phyloP scores from a whole-genome alignment of 2,797 vertebrate genomes.

The Helostoma temminkii region DNA sequence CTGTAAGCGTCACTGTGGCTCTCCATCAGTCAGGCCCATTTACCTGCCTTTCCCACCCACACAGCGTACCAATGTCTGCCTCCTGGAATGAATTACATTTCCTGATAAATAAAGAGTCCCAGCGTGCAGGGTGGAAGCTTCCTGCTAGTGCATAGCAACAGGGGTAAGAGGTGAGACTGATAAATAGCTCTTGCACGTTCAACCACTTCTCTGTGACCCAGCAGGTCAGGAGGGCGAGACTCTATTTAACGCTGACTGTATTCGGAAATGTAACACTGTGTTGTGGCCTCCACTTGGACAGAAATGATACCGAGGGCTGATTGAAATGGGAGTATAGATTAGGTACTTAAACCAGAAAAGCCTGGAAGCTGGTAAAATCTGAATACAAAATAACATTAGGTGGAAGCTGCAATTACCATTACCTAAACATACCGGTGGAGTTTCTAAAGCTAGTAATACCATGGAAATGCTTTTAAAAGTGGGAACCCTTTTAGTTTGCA shows the following conservation, averaged over 20 bases:
- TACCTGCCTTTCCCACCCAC: constrained; percentile 9
- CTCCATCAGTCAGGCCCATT: constrained; percentile 50
- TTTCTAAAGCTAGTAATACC: neutral
- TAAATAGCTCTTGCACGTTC: constrained; percentile 55
- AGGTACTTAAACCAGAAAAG: neutral
- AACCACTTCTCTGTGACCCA: constrained; percentile 38
- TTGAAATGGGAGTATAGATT: constrained; percentile 38
- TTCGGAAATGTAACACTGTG: constrained; percentile 1
- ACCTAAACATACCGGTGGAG: neutral
- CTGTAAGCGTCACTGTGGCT: constrained; percentile 17
- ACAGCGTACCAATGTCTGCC: constrained; percentile 21
- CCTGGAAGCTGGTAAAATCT: neutral
- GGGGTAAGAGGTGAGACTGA: constrained; percentile 44
- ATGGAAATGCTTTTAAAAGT: neutral
- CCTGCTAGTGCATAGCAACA: constrained; percentile 41
- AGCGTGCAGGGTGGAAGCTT: constrained; percentile 19
- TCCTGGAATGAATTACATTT: constrained; percentile 60
- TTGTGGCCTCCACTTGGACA: constrained; percentile 7
- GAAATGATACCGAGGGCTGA: constrained; percentile 21
- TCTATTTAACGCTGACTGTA: constrained; percentile 49
- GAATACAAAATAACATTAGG: neutral
- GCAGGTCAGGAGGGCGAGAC: constrained; percentile 38
- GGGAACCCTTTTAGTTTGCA: neutral
- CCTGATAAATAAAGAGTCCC: constrained; percentile 49
- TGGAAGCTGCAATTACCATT: neutral